These are phyloP conservation scores for Zosterops lateralis DNA, from an alignment of 2,113 vertebrate species.

Conservation along the genomic window DNA sequence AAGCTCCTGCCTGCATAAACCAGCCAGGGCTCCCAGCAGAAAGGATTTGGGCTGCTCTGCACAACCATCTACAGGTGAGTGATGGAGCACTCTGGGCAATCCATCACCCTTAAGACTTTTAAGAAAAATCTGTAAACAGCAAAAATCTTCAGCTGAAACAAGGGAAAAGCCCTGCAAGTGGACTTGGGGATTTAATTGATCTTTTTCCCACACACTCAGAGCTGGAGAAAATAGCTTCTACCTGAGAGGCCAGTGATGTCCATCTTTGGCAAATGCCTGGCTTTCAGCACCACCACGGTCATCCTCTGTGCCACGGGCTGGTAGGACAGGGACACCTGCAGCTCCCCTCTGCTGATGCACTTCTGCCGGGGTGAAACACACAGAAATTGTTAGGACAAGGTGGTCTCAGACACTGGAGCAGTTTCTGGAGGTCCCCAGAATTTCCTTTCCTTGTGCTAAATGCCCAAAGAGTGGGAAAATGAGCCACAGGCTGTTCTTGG, in stretches of 20 bases:
- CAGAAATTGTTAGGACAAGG: background rate
- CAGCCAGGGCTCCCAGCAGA: background rate
- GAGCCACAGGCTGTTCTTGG: accelerated
- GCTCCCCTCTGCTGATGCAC: constrained; percentile 86
- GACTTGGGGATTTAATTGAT: background rate
- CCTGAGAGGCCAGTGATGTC: constrained; percentile 96
- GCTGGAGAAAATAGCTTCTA: constrained; percentile 86
- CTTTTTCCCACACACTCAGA: background rate
- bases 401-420: accelerated
- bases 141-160: background rate
- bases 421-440: background rate
- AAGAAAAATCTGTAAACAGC: accelerated
- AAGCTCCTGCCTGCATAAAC: accelerated
- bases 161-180: background rate
- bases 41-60: background rate
- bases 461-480: background rate
- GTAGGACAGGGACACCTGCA: constrained; percentile 93
- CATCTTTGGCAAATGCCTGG: constrained; percentile 94
- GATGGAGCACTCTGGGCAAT: accelerated
- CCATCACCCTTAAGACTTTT: accelerated
- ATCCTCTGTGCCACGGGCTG: constrained; percentile 94
- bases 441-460: too few relatives aligned
- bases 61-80: background rate
- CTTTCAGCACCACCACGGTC: constrained; percentile 96
- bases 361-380: constrained; percentile 72